Percentiles rank a stretch among this genome's conserved stretches.
Evolutionary conservation across 2,888 invertebrate species (phyloP).

Genomic region (Limnephilus marmoratus): DNA sequence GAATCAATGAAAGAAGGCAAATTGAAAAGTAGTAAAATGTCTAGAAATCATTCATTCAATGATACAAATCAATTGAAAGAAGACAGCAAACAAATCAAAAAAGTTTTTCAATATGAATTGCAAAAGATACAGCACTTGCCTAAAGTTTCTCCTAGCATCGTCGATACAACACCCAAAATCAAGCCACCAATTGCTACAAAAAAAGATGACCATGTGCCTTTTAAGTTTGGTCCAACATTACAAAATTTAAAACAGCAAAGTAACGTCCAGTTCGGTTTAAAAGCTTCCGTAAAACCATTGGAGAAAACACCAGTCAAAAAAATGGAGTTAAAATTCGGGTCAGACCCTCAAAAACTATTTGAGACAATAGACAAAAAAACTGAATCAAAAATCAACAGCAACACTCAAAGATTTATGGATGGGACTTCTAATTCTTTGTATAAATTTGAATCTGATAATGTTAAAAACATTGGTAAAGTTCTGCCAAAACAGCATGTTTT

Average conservation of each 20-base stretch:
- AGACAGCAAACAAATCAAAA: conserved; percentile 25
- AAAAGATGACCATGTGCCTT: conserved; percentile 40
- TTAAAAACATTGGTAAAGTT: conserved; percentile 66
- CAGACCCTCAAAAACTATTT: conserved; percentile 47
- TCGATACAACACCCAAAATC: conserved; percentile 64
- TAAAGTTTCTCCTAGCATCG: conserved; percentile 63
- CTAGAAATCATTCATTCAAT: conserved; percentile 64
- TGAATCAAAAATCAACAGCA: conserved; percentile 28
- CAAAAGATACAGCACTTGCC: conserved; percentile 15
- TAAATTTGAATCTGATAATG: neutral
- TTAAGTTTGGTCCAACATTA: conserved; percentile 39
- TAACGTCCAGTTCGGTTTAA: neutral
- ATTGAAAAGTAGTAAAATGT: conserved; percentile 64
- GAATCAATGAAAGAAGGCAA: conserved; percentile 58
- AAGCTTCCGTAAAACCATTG: neutral
- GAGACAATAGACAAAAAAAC: conserved; percentile 46
- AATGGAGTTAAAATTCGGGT: conserved; percentile 54
- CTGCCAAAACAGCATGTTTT: conserved; percentile 74
- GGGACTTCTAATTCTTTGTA: neutral
- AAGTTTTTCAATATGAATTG: conserved; percentile 39
- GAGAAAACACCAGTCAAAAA: conserved; percentile 47
- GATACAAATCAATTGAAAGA: conserved; percentile 37
- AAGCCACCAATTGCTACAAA: conserved; percentile 52
- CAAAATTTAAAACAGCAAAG: conserved; percentile 31
- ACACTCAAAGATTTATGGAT: neutral